Evolutionary conservation across 1,140 invertebrate species (phyloP).

Genomic region (Forficula auricularia): DNA sequence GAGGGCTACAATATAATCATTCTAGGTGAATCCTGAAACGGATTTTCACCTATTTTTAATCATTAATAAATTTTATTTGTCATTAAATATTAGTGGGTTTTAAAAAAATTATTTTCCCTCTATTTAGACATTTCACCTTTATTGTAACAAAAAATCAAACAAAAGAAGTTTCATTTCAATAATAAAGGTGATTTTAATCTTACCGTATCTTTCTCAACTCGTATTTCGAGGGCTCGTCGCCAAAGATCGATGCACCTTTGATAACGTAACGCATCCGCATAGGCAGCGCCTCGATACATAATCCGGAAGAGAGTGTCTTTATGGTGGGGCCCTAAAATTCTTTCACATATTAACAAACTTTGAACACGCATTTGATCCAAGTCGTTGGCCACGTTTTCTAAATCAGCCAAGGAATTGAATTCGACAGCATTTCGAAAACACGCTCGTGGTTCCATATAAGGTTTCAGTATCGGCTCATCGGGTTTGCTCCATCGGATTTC

Average conservation of each 20-base stretch:
- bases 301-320: slow-evolving; percentile 70
- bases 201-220: slow-evolving; percentile 59
- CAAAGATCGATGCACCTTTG: slow-evolving; percentile 73
- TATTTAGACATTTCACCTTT: no score
- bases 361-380: slow-evolving; percentile 66
- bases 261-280: slow-evolving; percentile 67
- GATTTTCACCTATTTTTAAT: no score
- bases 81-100: no score
- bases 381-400: slow-evolving; percentile 51
- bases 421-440: slow-evolving; percentile 48
- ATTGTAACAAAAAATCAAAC: no score
- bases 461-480: slow-evolving; percentile 30
- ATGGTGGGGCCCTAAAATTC: slow-evolving; percentile 60
- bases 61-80: no score
- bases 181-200: not conserved
- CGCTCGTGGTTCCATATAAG: slow-evolving; percentile 32
- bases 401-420: slow-evolving; percentile 48
- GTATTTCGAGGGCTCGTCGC: slow-evolving; percentile 57
- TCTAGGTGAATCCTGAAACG: no score
- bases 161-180: no score
- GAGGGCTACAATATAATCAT: no score
- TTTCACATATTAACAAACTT: slow-evolving; percentile 62
- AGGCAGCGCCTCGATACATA: slow-evolving; percentile 62
- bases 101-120: no score
- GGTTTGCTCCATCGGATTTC: slow-evolving; percentile 29